These are phyloP conservation scores for Tenrec ecaudatus DNA, from an alignment of 2,113 vertebrate genomes.

Conservation along the genomic window DNA sequence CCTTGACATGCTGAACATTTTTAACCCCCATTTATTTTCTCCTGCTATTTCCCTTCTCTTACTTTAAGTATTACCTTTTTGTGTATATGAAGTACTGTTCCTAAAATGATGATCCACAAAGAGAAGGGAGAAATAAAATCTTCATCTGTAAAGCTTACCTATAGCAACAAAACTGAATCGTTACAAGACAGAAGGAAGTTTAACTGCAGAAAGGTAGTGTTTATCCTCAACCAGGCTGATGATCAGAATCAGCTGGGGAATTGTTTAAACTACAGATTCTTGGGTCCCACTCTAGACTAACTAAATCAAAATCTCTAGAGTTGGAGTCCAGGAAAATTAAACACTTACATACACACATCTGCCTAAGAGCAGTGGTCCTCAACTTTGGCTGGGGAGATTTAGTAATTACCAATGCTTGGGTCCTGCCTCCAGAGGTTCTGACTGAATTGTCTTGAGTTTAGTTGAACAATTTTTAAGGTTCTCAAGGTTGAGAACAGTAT, in stretches of 20 bases:
- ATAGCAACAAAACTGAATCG: conserved; percentile 35
- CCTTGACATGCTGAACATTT: conserved; percentile 39
- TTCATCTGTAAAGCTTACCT: not conserved
- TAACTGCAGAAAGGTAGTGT: conserved; percentile 9
- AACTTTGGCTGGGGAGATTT: conserved; percentile 12
- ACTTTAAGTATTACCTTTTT: conserved; percentile 24
- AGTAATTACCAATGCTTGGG: not conserved
- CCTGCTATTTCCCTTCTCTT: not conserved
- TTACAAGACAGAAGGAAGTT: not conserved
- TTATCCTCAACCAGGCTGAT: not conserved
- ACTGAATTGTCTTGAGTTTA: not conserved
- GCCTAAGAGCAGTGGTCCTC: not conserved
- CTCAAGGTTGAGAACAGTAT: not conserved
- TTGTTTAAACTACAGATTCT: conserved; percentile 30
- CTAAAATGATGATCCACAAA: conserved; percentile 14
- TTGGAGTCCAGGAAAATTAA: not conserved
- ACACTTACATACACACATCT: not conserved
- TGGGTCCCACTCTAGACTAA: not conserved
- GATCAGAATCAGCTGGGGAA: conserved; percentile 1
- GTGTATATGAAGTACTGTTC: not conserved
- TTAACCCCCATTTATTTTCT: conserved; percentile 50
- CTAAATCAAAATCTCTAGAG: conserved; percentile 17
- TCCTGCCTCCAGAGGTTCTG: not conserved
- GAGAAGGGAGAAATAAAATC: conserved; percentile 47
- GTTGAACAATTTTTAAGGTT: not conserved